Evolutionary conservation across 1,140 invertebrate genomes (phyloP).

Genomic region (Gryllus bimaculatus): DNA sequence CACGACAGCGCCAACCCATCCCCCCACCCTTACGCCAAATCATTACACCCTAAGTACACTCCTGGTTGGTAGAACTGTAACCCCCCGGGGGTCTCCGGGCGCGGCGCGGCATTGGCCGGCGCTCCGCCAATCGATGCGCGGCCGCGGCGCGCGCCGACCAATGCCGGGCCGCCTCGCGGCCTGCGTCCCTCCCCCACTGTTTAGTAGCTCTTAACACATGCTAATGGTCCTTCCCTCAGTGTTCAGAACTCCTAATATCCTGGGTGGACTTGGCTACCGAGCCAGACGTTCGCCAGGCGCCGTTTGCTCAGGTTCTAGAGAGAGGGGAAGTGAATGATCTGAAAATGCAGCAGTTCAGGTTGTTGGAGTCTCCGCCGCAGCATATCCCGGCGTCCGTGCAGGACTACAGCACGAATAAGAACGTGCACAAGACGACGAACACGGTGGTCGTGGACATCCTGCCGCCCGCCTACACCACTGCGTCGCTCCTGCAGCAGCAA

Average conservation of each 20-base stretch:
- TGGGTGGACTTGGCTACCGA: neutral
- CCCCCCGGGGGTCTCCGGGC: neutral
- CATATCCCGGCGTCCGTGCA: neutral
- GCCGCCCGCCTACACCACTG: slow-evolving; percentile 16
- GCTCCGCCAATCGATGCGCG: neutral
- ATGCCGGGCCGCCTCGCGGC: neutral
- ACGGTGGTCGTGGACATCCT: slow-evolving; percentile 18
- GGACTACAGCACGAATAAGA: slow-evolving; percentile 5
- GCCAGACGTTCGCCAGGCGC: neutral
- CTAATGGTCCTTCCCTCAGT: slow-evolving; percentile 3
- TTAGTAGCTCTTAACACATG: slow-evolving; percentile 4
- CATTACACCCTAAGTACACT: neutral
- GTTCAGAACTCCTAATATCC: neutral
- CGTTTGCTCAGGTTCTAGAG: too few species aligned
- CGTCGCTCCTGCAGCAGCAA: neutral
- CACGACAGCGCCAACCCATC: neutral
- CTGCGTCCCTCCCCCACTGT: neutral
- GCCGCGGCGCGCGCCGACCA: neutral
- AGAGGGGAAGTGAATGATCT: too few species aligned
- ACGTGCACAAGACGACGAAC: neutral
- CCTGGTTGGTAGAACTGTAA: neutral
- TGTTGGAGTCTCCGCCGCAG: slow-evolving; percentile 8
- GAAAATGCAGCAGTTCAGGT: neutral
- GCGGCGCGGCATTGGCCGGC: neutral
- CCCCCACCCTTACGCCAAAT: neutral